Evolutionary conservation across 2,113 vertebrate genomes (phyloP), one percentile per base, ranked within the genome.

Genomic region (Geococcyx californianus): DNA sequence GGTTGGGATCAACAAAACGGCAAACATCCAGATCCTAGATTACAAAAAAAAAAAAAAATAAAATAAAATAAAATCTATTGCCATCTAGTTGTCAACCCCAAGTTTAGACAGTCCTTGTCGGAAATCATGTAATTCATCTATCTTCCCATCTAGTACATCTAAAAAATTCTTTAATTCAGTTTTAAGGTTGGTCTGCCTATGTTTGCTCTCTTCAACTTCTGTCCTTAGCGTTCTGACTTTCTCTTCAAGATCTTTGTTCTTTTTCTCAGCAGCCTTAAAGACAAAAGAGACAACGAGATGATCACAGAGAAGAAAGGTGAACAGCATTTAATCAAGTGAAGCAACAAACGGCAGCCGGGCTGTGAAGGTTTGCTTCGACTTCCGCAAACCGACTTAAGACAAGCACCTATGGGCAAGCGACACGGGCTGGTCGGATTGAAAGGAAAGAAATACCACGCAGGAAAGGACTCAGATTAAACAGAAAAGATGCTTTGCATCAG

Each of bases 121-220:
- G 96, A 99, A 99, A 97, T 99, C 99, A 3, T 99, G 99, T 93
- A 99, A 98, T 97, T 99, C 99, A 42, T 99, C 99, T 31, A 99
- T 99, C 97, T 99, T 99, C 33, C 99, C 99, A 0, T 99, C 99
- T 92, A 99, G 97, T 92, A 99, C 96, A 86, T 99, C 99, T 98
- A 99, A 98, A 97, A 99, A 99, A 97, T 98, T 99, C 98, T 99
- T 99, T 86, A 99, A 96, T 97, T 99, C 99, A 74, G 96, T 98
- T 98, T 99, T 99, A 97, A 99, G 98, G 97, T 98, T 98, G 87
- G 97, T 98, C 86, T 99, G 99, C 81, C 99, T 98, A 63, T 98
- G 98, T 62, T 96, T 98, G 67, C 98, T 99, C 84, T 99, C 98
- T 56, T 99, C 98, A 0, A 99, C 97, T 94, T 99, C 99, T 11